Percentiles rank a stretch among this genome's conserved stretches.
Conservation (phyloP, 2,888 invertebrate genomes). For the Leptinotarsa haldemani region DNA sequence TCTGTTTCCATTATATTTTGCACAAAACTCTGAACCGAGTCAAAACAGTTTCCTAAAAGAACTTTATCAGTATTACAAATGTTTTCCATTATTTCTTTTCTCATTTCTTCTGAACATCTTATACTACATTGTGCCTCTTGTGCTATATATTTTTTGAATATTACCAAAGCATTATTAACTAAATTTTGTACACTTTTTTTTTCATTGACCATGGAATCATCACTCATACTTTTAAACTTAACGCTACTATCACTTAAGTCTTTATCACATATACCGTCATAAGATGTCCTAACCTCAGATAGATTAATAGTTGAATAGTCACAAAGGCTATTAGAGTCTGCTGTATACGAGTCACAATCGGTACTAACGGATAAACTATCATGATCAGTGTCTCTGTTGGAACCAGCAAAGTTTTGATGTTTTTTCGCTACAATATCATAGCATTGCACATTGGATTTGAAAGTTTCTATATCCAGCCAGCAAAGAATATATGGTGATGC, state of each 20-base stretch:
- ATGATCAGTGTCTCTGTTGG: slow-evolving; percentile 58
- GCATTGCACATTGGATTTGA: slow-evolving; percentile 66
- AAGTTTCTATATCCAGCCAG: slow-evolving; percentile 81
- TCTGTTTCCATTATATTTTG: slow-evolving; percentile 75
- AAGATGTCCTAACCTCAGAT: slow-evolving; percentile 49
- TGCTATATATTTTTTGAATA: slow-evolving; percentile 83
- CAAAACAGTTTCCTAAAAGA: slow-evolving; percentile 78
- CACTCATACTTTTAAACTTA: slow-evolving; percentile 51
- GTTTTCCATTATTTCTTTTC: slow-evolving; percentile 73
- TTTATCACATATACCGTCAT: slow-evolving; percentile 58
- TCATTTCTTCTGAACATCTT: slow-evolving; percentile 71
- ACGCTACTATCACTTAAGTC: slow-evolving; percentile 59
- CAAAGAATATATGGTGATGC: slow-evolving; percentile 77
- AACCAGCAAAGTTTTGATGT: slow-evolving; percentile 48
- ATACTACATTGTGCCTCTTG: slow-evolving; percentile 74
- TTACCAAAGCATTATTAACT: slow-evolving; percentile 74
- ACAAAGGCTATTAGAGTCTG: slow-evolving; percentile 61
- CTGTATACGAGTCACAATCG: slow-evolving; percentile 64
- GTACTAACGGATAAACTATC: slow-evolving; percentile 66
- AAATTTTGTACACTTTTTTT: slow-evolving; percentile 55
- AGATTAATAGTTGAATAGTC: slow-evolving; percentile 57
- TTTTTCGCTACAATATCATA: slow-evolving; percentile 29
- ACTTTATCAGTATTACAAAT: slow-evolving; percentile 76
- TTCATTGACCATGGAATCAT: slow-evolving; percentile 42
- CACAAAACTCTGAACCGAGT: slow-evolving; percentile 77